Percentiles rank a stretch among this genome's conserved stretches.
Conservation (phyloP, 2,113 vertebrate genomes). For the Chionis minor region DNA sequence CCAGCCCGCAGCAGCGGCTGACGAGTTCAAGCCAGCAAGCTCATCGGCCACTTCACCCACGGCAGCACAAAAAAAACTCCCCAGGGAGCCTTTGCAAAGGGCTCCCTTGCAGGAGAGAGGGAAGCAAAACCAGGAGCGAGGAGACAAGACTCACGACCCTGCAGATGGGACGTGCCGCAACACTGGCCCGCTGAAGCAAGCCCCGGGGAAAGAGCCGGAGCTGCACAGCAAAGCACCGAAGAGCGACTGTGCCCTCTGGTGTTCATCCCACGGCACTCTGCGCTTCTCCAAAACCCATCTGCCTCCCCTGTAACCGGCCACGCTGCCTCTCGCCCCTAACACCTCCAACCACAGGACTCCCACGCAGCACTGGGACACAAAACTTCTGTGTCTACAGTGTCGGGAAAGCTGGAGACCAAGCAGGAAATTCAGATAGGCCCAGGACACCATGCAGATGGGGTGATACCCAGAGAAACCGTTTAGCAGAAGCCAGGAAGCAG, state of each 20-base stretch:
- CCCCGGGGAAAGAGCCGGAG: background rate
- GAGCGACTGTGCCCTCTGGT: constrained; percentile 31
- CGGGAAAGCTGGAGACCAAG: accelerated
- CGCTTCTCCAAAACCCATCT: background rate
- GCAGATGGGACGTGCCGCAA: background rate
- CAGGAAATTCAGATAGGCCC: background rate
- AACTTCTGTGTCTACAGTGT: background rate
- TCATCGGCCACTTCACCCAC: background rate
- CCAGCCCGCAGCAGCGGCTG: background rate
- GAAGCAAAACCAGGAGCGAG: background rate
- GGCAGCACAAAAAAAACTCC: background rate
- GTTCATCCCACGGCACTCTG: background rate
- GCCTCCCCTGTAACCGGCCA: background rate
- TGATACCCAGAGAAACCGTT: background rate
- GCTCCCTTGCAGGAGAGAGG: background rate
- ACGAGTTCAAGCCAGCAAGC: background rate
- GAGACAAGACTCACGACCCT: background rate
- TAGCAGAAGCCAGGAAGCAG: background rate
- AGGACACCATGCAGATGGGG: background rate
- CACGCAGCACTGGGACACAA: background rate
- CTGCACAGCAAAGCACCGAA: background rate
- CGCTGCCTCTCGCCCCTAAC: background rate
- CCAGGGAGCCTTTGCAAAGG: background rate
- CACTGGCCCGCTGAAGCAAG: background rate
- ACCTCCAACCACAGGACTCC: background rate